Base-by-base conservation (phyloP, 1,140 invertebrate species). In the Battus philenor region DNA sequence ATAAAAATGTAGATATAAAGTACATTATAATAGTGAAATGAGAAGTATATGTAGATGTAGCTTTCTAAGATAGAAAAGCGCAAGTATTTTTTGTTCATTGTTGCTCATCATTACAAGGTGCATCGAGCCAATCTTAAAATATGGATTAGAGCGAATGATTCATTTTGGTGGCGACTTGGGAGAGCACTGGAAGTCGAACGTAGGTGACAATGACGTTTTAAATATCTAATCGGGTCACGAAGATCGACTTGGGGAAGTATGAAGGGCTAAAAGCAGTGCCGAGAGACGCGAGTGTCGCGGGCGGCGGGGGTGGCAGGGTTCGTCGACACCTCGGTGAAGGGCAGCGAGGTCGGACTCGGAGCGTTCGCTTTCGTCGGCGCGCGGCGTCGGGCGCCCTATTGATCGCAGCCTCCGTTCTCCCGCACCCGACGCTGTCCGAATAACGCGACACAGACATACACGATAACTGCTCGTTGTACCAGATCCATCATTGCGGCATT, bases 251-350 rank as follows among this genome's bases (percentile, higher is more conserved):
- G 49, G 57, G 65, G 68, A 66, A 69, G 53, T 59, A 51, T 50
- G 47, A 63, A 68, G 69, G 61, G 60, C 52, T 69, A 55, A 34
- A 36, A 22, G 22, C 49, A 50, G 58, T 58, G 36, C 41, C 43
- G 51, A 26, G 38, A 52, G 4, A 8, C 8, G 22, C 1, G 22
- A 48, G 32, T 36, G 43, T 27, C 22, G 36, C 26, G 4, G 51
- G 29, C 38, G 50, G 38, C 55, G 38, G 54, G 60, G 36, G 59
- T 48, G 59, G 43, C 57, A 62, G 68, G 68, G 76, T 74, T 83
- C 79, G 76, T 68, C 73, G 78, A 82, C 75, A 69, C 70, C 57
- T 51, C 65, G 67, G 72, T 80, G 79, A 80, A 79, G 75, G 75
- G 73, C 78, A 81, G 70, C 66, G 72, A 71, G 77, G 74, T 78